Conservation (phyloP, 2,797 vertebrate genomes). For the Cryptoblepharus egeriae region DNA sequence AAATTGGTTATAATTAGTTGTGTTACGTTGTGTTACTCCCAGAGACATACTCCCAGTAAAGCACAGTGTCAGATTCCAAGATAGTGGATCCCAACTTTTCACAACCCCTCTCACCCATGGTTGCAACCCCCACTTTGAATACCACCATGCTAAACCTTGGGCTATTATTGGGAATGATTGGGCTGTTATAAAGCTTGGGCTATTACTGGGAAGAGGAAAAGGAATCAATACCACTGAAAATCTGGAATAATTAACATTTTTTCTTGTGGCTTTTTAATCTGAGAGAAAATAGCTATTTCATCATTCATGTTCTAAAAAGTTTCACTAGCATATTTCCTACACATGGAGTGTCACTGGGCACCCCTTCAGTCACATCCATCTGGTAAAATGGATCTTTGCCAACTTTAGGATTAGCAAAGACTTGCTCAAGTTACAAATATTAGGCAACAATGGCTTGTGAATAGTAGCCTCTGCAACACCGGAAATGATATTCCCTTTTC, state of each 20-base stretch:
- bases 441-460: not conserved
- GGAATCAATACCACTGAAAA: not conserved
- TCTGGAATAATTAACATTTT: not conserved
- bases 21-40: no score
- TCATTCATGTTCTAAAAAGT: not conserved
- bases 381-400: slow-evolving; percentile 26
- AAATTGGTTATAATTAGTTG: no score
- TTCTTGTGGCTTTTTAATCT: not conserved
- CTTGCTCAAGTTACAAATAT: slow-evolving; percentile 9
- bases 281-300: slow-evolving; percentile 4
- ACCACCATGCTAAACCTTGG: no score
- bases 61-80: no score
- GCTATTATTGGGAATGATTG: no score
- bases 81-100: no score
- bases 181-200: not conserved
- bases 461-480: not conserved
- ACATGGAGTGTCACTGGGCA: not conserved
- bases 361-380: slow-evolving; percentile 28
- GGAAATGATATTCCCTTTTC: not conserved
- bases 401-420: slow-evolving; percentile 1
- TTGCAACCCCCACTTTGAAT: no score
- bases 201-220: not conserved
- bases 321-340: slow-evolving; percentile 1
- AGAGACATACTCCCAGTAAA: no score
- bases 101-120: no score